Evolutionary conservation across 2,888 invertebrate genomes (phyloP), one percentile per base, ranked within the genome.

Genomic region (Ypsolopha sequella): DNA sequence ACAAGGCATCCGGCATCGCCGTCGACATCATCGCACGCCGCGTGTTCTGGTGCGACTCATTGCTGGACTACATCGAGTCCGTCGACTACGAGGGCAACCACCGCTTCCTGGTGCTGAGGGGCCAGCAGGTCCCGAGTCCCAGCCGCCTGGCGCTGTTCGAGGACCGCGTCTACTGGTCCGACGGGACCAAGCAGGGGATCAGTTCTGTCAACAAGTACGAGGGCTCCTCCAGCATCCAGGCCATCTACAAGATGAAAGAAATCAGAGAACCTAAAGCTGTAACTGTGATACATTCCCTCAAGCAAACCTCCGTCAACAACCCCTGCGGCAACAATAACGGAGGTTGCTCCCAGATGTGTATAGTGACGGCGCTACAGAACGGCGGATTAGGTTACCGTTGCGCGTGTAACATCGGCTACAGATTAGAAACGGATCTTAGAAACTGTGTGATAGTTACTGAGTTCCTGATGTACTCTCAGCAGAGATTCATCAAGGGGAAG

Each of bases 1-100:
- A 98, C 73, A 95, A 96, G 73, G 98, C 98, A 0, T 94, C 95
- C 1, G 97, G 97, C 4, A 91, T 98, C 8, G 91, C 97, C 0
- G 92, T 97, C 0, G 98, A 99, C 76, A 92, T 95, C n/a, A 92
- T 96, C 33, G 92, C 94, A 0, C 92, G 94, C 64, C 85, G 98
- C 49, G 91, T 99, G 7, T 98, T 95, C 80, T 99, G 98, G 98
- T 97, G 98, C 65, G 99, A 99, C 73, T 95, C 96, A 0, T 85
- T 97, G 10, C 81, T 98, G 51, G 98, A 99, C 80, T 96, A 98
- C 71, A 96, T 99, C 57, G 98, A 98, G 70, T 95, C 97, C 0
- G 95, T 97, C 0, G 96, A 98, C 74, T 99, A 99, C 75, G 91
- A 95, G 50, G 98, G 98, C 0, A 89, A 91, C 54, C 91, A 93